Evolutionary conservation across 2,888 invertebrate genomes (phyloP), one percentile per base, ranked within the genome.

Genomic region (Clunio marinus): DNA sequence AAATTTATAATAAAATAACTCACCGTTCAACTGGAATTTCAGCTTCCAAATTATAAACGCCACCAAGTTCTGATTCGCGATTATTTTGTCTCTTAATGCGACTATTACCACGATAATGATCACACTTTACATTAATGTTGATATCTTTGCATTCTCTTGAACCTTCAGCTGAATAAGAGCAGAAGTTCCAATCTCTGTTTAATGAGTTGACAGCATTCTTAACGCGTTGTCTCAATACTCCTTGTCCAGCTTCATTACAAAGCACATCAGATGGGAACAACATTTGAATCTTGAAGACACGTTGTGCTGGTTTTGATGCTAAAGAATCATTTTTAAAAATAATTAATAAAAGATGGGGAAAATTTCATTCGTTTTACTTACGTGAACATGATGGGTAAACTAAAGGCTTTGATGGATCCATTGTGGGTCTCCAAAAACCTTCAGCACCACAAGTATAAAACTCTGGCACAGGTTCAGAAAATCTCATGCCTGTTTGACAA

Each of bases 391-490:
- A 93, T 69, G 95, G 94, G 75, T 93, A 95, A n/a, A 91, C 82
- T 72, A 94, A 80, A 28, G 93, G 91, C 73, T 90, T 81, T 58
- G 83, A 84, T 7, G 93, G 91, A 75, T 92, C 87, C 37, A 81
- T 82, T 0, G 92, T 93, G 63, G 96, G 96, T 73, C 95, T 83
- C 98, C 97, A 98, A 80, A 94, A 92, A 45, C 97, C 98, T 85
- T 97, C 96, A 67, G 91, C 92, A n/a, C 96, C 96, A 76, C 98
- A 98, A 1, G 94, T 94, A 77, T 96, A 98, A 83, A 97, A 97
- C 72, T 92, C 90, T 1, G 97, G 96, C n/a, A 96, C 91, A 69
- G 88, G 86, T 75, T 93, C 91, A 0, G 96, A 94, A 82, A 98
- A 98, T 72, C 90, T 83, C 4, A 93, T 81, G n/a, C 93, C 92